These are phyloP conservation scores for Hippolais icterina DNA, from an alignment of 2,113 vertebrate species.

Conservation along the genomic window DNA sequence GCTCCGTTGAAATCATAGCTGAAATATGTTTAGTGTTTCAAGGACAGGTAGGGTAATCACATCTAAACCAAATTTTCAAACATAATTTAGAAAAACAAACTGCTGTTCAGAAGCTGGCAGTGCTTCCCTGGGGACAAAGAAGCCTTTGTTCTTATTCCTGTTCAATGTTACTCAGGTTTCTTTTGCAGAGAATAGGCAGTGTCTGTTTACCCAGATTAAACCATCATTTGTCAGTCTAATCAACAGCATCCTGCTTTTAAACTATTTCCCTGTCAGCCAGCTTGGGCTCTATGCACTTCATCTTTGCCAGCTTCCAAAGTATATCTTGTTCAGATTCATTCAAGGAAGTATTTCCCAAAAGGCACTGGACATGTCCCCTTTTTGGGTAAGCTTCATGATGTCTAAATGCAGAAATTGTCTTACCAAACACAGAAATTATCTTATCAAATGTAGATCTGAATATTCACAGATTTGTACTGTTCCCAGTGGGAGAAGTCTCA, in stretches of 20 bases:
- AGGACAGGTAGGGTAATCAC: neutral
- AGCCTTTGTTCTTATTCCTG: neutral
- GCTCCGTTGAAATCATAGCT: neutral
- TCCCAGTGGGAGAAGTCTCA: neutral
- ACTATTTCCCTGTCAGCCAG: neutral
- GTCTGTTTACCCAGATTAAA: neutral
- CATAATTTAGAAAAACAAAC: neutral
- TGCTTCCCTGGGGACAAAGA: neutral
- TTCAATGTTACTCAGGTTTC: neutral
- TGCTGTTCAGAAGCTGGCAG: neutral
- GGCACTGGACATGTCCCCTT: neutral
- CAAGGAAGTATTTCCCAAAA: neutral
- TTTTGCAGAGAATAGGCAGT: neutral
- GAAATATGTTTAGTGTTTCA: neutral
- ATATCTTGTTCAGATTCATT: neutral
- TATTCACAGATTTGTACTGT: neutral
- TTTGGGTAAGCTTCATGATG: neutral
- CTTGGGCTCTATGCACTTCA: neutral
- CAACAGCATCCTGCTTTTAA: neutral
- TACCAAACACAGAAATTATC: neutral
- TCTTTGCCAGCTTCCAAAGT: neutral
- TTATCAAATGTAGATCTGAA: neutral
- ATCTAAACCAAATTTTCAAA: neutral
- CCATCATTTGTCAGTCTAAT: neutral
- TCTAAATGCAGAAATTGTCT: neutral